Base-by-base conservation (phyloP, 2,797 vertebrate species). In the Leptoclinus maculatus region DNA sequence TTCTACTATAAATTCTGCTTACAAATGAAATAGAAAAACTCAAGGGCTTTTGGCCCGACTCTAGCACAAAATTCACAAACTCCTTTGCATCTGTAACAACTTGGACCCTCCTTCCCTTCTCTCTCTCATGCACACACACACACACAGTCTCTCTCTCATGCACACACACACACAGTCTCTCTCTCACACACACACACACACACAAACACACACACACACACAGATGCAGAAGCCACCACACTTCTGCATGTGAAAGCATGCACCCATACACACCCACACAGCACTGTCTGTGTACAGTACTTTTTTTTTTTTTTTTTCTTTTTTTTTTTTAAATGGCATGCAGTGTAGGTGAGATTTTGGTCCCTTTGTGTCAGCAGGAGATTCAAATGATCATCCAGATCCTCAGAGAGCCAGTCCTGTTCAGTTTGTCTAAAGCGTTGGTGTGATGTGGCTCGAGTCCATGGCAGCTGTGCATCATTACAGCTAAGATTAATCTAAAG, bases 11-110 rank as follows among this genome's bases (percentile, higher is more conserved):
- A 80, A 86, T 79, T 90, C 60, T 83, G 67, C 68, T 88, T 86
- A 90, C 78, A 90, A 89, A 90, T 88, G 71, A 84, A 88, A 88
- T 70, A 88, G 63, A 80, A 87, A 81, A 87, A 82, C 63, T 71
- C 17, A 7, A 83, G 49, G 65, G 49, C 54, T 72, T 90, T 79
- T 74, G 72, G 83, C 73, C 78, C 81, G 74, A 84, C 73, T 88
- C 62, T 66, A 79, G 49, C 71, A 19, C 60, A 83, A 79, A 83
- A 80, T 59, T 47, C 69, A 80, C 69, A 83, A 87, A 83, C 73
- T 58, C 23, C 41, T 84, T 72, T 76, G 57, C 62, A 29, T 80
- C 60, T 72, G 19, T 47, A 83, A 81, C 67, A 72, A 75, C 58
- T 32, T 69, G 54, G 51, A 76, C 54, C 38, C 34, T 70, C 13